A percentile compares a stretch with the other conserved stretches of the same genome.
Conservation (phyloP, 2,113 vertebrate genomes). For the Gobiocypris rarus region DNA sequence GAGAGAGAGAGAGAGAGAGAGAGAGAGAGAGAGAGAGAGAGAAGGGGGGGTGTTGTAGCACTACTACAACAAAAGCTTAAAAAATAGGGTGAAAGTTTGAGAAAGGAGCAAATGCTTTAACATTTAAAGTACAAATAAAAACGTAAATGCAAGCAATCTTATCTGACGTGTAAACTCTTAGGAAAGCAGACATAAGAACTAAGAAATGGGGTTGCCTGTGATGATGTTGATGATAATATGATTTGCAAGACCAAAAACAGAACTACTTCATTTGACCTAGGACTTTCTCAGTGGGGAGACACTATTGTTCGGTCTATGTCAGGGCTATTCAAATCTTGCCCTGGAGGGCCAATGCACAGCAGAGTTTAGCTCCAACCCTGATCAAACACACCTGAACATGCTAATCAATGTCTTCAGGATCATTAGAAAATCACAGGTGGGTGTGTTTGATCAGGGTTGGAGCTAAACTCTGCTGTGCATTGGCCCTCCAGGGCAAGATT, state of each 20-base stretch:
- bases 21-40: not conserved
- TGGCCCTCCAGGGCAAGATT: too few species aligned
- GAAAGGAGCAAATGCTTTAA: constrained; percentile 30
- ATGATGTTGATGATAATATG: constrained; percentile 11
- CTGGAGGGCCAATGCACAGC: too few species aligned
- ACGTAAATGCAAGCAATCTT: not conserved
- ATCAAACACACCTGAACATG: too few species aligned
- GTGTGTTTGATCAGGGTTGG: too few species aligned
- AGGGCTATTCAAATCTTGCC: too few species aligned
- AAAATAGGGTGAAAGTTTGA: constrained; percentile 38
- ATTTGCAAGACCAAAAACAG: constrained; percentile 7
- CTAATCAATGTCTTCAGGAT: too few species aligned
- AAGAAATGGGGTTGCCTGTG: not conserved
- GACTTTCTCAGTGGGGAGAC: not conserved
- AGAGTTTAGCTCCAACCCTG: too few species aligned
- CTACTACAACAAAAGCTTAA: not conserved
- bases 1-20: not conserved
- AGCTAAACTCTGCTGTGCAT: too few species aligned
- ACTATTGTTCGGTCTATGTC: not conserved
- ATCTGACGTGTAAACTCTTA: not conserved
- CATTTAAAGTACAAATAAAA: not conserved
- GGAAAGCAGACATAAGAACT: constrained; percentile 9
- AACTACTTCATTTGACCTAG: not conserved
- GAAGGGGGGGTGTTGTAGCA: too few species aligned
- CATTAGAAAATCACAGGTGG: too few species aligned